Evolutionary conservation across 2,888 invertebrate genomes (phyloP).

Genomic region (Drosophila cracens): DNA sequence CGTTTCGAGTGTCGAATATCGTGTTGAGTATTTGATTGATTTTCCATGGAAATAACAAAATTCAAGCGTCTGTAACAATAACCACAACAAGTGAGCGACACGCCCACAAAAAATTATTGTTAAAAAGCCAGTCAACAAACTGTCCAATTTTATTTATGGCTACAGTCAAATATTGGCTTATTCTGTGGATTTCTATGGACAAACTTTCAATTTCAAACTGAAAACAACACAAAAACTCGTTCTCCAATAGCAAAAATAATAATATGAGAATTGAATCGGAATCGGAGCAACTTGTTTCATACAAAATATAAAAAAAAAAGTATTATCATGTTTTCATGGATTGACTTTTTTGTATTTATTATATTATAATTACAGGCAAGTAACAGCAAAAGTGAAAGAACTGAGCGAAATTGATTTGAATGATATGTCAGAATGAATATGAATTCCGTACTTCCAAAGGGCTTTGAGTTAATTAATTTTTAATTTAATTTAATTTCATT

Average conservation of each 20-base stretch:
- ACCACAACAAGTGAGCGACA: conserved; percentile 29
- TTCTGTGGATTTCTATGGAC: conserved; percentile 45
- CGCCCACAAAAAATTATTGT: conserved; percentile 60
- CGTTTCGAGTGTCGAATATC: conserved; percentile 20
- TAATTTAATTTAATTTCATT: background rate
- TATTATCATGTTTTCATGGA: background rate
- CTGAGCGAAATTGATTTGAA: background rate
- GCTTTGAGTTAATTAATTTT: background rate
- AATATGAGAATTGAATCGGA: conserved; percentile 16
- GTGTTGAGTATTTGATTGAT: conserved; percentile 45
- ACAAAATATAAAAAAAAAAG: background rate
- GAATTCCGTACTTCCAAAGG: background rate
- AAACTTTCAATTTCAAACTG: conserved; percentile 64
- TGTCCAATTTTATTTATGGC: conserved; percentile 43
- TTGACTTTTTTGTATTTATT: background rate
- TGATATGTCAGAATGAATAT: background rate
- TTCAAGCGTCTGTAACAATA: conserved; percentile 36
- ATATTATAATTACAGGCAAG: background rate
- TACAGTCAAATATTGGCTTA: conserved; percentile 51
- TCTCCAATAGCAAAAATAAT: conserved; percentile 20
- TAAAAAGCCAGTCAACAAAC: conserved; percentile 19
- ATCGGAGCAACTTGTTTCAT: conserved; percentile 30
- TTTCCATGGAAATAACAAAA: conserved; percentile 44
- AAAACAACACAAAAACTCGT: conserved; percentile 50
- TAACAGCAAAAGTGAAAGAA: conserved; percentile 9